Conservation (phyloP, 2,797 vertebrate species). For the Taeniopygia guttata region DNA sequence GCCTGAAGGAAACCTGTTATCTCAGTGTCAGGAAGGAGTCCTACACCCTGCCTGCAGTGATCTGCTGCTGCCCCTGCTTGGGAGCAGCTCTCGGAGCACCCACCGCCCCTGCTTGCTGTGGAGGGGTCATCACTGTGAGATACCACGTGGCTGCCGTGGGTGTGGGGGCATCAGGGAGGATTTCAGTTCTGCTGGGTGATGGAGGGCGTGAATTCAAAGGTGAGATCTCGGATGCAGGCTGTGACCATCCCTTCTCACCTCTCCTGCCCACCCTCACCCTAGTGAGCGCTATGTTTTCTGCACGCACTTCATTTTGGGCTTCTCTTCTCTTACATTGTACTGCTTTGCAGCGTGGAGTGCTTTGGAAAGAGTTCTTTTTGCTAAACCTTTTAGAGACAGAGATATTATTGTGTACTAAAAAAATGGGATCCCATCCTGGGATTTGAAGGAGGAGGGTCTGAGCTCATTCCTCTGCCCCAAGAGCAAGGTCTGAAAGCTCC, state of each 20-base stretch:
- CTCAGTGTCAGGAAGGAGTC: not conserved
- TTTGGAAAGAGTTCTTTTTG: not conserved
- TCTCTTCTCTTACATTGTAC: accelerated
- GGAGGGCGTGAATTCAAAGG: not conserved
- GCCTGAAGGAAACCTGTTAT: not conserved
- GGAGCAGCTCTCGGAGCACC: accelerated
- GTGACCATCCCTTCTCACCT: not conserved
- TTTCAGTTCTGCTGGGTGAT: not conserved
- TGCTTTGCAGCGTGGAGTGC: not conserved
- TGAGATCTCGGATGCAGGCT: not conserved
- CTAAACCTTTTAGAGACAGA: not conserved
- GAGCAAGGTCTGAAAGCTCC: not conserved
- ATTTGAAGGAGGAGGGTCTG: not conserved
- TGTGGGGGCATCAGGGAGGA: not conserved
- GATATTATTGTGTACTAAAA: accelerated
- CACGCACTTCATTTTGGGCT: accelerated
- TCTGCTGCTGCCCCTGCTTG: not conserved
- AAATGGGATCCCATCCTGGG: not conserved
- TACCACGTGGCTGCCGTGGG: not conserved
- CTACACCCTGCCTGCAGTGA: not conserved
- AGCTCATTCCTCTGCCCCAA: not conserved
- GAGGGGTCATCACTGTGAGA: not conserved
- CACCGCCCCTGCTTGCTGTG: accelerated
- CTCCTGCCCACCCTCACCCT: accelerated
- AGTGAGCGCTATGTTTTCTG: accelerated